Evolutionary conservation across 1,140 invertebrate species (phyloP).

Genomic region (Zaprionus camerounensis): DNA sequence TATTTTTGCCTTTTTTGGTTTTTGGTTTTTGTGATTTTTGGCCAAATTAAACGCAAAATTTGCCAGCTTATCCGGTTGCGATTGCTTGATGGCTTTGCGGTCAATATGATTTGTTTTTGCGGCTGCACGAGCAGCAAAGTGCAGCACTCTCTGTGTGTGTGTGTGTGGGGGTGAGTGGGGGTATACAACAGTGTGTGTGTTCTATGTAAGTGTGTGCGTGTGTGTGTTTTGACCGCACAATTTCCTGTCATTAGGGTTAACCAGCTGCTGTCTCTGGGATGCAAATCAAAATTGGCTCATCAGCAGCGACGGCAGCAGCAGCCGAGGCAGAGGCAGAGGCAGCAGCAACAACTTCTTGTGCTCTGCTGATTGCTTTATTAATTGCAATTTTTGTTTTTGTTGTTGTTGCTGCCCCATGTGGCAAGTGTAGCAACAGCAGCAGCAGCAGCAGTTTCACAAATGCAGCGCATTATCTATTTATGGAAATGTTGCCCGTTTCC

Average conservation of each 20-base stretch:
- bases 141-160: constrained; percentile 2
- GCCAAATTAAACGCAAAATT: constrained; percentile 55
- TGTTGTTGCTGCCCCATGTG: constrained; percentile 3
- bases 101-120: constrained; percentile 77
- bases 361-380: constrained; percentile 56
- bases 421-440: not conserved
- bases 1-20: constrained; percentile 8
- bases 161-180: not conserved
- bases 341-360: constrained; percentile 16
- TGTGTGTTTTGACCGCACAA: constrained; percentile 69
- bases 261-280: constrained; percentile 48
- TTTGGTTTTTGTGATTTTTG: constrained; percentile 24
- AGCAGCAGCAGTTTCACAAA: constrained; percentile 4
- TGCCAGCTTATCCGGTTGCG: constrained; percentile 29
- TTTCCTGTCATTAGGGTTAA: constrained; percentile 80
- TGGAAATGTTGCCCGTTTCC: constrained; percentile 42
- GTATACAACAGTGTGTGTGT: not conserved
- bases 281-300: constrained; percentile 59
- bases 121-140: constrained; percentile 36
- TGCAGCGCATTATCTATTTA: constrained; percentile 59
- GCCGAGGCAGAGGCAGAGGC: not conserved
- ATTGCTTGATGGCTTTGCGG: constrained; percentile 73
- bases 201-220: constrained; percentile 10
- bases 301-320: constrained; percentile 1
- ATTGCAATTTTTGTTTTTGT: constrained; percentile 48